Percentiles rank a stretch among this genome's conserved stretches.
Conservation (phyloP, 2,113 vertebrate species). For the Epinephelus moara region DNA sequence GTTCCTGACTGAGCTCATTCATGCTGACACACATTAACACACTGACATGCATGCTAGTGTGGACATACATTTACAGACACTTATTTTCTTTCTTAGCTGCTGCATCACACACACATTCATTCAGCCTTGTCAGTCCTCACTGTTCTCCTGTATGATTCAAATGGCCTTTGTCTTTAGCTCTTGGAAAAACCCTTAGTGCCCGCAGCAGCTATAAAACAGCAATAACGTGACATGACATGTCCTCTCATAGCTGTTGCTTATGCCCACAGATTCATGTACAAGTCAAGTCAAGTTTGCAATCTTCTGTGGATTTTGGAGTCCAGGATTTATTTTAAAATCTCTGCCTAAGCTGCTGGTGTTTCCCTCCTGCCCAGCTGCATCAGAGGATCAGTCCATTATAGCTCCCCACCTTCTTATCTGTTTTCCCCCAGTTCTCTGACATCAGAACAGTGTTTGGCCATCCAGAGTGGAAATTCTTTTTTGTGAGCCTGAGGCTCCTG, state of each 20-base stretch:
- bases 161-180: slow-evolving; percentile 5
- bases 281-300: slow-evolving; percentile 8
- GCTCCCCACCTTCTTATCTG: background rate
- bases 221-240: slow-evolving; percentile 13
- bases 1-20: slow-evolving; percentile 47
- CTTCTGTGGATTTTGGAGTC: background rate
- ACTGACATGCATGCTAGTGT: slow-evolving; percentile 11
- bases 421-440: slow-evolving; percentile 9
- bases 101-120: background rate
- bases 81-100: background rate
- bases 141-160: slow-evolving; percentile 13
- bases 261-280: background rate
- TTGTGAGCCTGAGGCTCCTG: slow-evolving; percentile 21
- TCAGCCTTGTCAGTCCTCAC: slow-evolving; percentile 11
- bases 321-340: slow-evolving; percentile 29
- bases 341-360: slow-evolving; percentile 22
- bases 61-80: slow-evolving; percentile 1
- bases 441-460: slow-evolving; percentile 32
- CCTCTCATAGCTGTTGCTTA: slow-evolving; percentile 16
- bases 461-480: slow-evolving; percentile 37
- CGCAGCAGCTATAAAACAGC: background rate
- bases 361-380: slow-evolving; percentile 13
- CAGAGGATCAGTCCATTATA: slow-evolving; percentile 10
- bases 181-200: background rate
- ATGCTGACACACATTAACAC: slow-evolving; percentile 12